phyloP scores from a whole-genome alignment of 2,797 vertebrate genomes.

The Cynopterus sphinx region DNA sequence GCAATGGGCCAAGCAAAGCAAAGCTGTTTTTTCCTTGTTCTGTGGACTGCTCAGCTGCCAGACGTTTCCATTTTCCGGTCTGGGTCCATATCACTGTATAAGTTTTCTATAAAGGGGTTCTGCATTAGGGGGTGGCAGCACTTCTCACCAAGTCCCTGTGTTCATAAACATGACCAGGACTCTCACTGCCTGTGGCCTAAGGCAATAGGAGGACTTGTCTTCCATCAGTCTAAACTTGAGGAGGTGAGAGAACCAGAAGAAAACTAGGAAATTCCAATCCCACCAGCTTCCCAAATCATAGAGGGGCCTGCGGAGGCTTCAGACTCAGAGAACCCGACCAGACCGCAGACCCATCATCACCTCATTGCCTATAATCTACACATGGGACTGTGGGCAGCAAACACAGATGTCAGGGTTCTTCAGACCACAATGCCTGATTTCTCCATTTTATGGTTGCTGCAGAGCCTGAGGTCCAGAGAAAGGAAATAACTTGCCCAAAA shows the following conservation, averaged over 20 bases:
- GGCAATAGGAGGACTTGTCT: neutral
- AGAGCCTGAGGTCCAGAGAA: neutral
- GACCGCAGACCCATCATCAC: no score
- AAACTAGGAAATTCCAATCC: neutral
- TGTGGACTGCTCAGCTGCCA: neutral
- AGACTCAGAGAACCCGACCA: neutral
- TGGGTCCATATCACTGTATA: constrained; percentile 4
- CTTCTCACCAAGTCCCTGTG: neutral
- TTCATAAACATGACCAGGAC: neutral
- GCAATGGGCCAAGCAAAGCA: constrained; percentile 44
- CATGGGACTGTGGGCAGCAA: neutral
- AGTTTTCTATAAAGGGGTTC: constrained; percentile 13
- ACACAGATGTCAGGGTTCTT: neutral
- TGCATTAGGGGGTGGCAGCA: neutral
- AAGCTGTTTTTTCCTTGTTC: constrained; percentile 62
- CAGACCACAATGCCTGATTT: neutral
- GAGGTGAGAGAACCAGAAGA: accelerated
- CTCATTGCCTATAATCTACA: neutral
- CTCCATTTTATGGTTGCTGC: neutral
- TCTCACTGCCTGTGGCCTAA: neutral
- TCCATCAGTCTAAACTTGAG: neutral
- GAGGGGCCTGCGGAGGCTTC: neutral
- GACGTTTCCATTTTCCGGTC: constrained; percentile 65
- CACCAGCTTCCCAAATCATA: neutral
- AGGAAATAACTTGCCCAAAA: neutral